These are phyloP conservation scores for Lindbergichthys nudifrons DNA, from an alignment of 2,797 vertebrate genomes.

Conservation along the genomic window DNA sequence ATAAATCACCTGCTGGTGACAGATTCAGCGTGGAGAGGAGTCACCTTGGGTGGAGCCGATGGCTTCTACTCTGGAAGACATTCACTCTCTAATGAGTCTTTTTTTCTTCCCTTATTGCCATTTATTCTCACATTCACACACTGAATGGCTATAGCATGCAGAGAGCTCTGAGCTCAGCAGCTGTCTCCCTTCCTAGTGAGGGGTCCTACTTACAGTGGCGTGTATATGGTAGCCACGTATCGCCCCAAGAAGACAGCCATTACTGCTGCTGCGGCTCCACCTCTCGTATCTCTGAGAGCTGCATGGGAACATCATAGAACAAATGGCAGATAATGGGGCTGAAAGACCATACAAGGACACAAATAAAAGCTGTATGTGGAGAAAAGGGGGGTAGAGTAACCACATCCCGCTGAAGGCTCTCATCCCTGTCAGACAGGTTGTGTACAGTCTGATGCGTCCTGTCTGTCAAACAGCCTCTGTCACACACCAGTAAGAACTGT, in stretches of 20 bases:
- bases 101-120: constrained; percentile 27
- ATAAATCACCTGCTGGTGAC: constrained; percentile 69
- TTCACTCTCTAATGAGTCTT: constrained; percentile 47
- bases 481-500: constrained; percentile 60
- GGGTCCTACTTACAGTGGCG: constrained; percentile 32
- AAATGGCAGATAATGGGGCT: constrained; percentile 43
- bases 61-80: constrained; percentile 40
- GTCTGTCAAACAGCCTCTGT: constrained; percentile 45
- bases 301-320: neutral
- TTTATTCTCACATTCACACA: constrained; percentile 33
- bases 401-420: constrained; percentile 20
- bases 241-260: constrained; percentile 35
- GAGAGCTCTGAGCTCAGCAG: constrained; percentile 35
- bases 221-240: constrained; percentile 16
- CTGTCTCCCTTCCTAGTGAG: constrained; percentile 24
- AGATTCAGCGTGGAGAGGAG: constrained; percentile 54
- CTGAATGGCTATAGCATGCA: neutral
- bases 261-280: constrained; percentile 23
- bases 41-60: constrained; percentile 69
- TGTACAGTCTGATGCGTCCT: constrained; percentile 43
- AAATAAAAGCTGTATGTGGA: neutral
- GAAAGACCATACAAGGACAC: constrained; percentile 24
- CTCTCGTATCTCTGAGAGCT: constrained; percentile 8
- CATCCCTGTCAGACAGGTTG: constrained; percentile 52
- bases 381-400: neutral